Percentiles rank a stretch among this genome's conserved stretches.
phyloP scores from a whole-genome alignment of 2,113 vertebrate species.

The Brachyhypopomus gauderio region DNA sequence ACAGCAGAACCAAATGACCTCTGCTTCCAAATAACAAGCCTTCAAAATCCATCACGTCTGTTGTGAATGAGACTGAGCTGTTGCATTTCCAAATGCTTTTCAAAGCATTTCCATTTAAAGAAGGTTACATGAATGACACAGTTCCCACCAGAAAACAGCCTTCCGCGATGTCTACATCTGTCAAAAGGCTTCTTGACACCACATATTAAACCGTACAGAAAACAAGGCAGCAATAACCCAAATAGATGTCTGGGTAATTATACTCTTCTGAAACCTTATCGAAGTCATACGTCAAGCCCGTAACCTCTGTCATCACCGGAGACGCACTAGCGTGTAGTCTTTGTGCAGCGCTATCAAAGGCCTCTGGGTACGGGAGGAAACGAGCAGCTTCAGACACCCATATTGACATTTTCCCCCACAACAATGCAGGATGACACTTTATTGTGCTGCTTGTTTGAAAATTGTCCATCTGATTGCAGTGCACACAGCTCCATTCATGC shows the following conservation, averaged over 20 bases:
- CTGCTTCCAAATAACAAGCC: neutral
- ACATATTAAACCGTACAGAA: neutral
- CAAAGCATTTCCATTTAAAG: too few species aligned
- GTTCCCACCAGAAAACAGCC: neutral
- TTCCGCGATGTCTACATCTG: neutral
- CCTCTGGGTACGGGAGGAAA: neutral
- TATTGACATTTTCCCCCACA: slow-evolving; percentile 34
- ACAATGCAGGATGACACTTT: slow-evolving; percentile 9
- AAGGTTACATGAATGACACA: neutral
- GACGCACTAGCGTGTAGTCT: neutral
- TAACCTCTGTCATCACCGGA: slow-evolving; percentile 1
- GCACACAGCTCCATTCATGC: slow-evolving; percentile 8
- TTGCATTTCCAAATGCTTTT: neutral
- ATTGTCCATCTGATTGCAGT: slow-evolving; percentile 19
- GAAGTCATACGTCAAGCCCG: neutral
- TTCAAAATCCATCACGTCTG: neutral
- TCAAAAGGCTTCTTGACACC: neutral
- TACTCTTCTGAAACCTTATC: neutral
- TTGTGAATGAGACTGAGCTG: neutral
- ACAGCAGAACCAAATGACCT: neutral
- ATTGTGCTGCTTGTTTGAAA: slow-evolving; percentile 32
- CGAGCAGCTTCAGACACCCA: neutral
- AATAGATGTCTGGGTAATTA: slow-evolving; percentile 14
- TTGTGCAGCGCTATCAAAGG: neutral
- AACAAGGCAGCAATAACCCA: neutral